Evolutionary conservation across 2,113 vertebrate species (phyloP).

Genomic region (Saccopteryx bilineata): DNA sequence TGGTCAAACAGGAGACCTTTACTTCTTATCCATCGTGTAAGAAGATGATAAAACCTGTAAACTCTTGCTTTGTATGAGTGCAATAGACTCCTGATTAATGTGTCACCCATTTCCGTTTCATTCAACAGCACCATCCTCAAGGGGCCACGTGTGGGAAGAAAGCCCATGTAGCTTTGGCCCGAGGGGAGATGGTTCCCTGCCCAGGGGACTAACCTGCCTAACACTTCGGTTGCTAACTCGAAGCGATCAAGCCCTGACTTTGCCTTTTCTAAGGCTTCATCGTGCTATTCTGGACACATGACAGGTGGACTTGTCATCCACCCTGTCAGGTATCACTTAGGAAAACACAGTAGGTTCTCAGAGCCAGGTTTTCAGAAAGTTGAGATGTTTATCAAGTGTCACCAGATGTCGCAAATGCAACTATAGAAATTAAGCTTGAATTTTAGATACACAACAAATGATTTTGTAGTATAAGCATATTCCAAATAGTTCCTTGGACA

Average conservation of each 20-base stretch:
- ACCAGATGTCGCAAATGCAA: not conserved
- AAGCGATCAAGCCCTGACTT: not conserved
- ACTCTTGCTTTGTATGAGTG: not conserved
- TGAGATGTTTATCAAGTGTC: not conserved
- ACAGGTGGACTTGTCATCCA: not conserved
- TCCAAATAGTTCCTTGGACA: not conserved
- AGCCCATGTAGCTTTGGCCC: not conserved
- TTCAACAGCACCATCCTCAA: not conserved
- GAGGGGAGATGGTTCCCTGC: not conserved
- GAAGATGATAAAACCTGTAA: constrained; percentile 19
- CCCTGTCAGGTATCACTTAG: not conserved
- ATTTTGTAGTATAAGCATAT: not conserved
- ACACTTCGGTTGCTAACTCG: not conserved
- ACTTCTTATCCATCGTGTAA: not conserved
- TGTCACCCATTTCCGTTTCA: not conserved
- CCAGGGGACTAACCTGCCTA: not conserved
- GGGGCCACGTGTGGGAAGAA: not conserved
- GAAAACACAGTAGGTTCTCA: not conserved
- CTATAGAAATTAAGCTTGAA: not conserved
- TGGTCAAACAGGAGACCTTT: not conserved
- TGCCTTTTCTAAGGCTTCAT: not conserved
- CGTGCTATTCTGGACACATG: not conserved
- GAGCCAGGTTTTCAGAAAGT: not conserved
- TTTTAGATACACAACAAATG: not conserved
- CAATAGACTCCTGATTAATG: not conserved